Evolutionary conservation across 2,797 vertebrate genomes (phyloP), one percentile per base, ranked within the genome.

Genomic region (Discoglossus pictus): DNA sequence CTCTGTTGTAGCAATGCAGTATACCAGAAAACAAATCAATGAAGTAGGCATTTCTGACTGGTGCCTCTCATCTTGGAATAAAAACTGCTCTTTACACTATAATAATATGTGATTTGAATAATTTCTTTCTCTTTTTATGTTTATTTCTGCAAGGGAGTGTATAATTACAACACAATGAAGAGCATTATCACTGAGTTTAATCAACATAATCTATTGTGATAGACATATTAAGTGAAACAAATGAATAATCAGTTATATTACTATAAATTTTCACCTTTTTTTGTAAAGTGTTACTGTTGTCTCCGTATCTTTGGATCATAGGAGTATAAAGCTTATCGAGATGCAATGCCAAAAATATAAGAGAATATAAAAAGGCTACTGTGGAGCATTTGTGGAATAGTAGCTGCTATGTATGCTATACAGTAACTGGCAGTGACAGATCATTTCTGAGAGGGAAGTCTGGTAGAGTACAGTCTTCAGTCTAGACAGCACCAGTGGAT

Each of bases 341-440:
- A 20, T 2, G 47, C 23, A 50, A 25, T 13, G 24, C 7, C 13
- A 40, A 34, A 53, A 44, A 55, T 48, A 60, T 66, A 2, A 31
- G 5, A 48, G 35, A 40, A 17, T 4, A n/a, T 27, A n/a, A 11
- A 36, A 16, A 48, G 44, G 18, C 35, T 50, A 47, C 39, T 59
- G 35, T 20, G 38, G 53, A 67, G 36, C 44, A 47, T 46, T 21
- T 58, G 36, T 59, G 65, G 13, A 6, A 34, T 39, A 56, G 60
- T 40, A 48, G 67, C 42, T 63, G 43, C 36, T 48, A 53, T 46
- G 50, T 63, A 40, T 63, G 53, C 68, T 50, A 44, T 63, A 63
- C 68, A 56, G 51, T 63, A 63, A 58, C 60, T 63, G 59, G 61
- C 58, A 69, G 59, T 69, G 60, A 56, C 60, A 50, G 68, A 63